These are phyloP conservation scores for Felis chaus DNA, from an alignment of 2,113 vertebrate species.

Conservation along the genomic window DNA sequence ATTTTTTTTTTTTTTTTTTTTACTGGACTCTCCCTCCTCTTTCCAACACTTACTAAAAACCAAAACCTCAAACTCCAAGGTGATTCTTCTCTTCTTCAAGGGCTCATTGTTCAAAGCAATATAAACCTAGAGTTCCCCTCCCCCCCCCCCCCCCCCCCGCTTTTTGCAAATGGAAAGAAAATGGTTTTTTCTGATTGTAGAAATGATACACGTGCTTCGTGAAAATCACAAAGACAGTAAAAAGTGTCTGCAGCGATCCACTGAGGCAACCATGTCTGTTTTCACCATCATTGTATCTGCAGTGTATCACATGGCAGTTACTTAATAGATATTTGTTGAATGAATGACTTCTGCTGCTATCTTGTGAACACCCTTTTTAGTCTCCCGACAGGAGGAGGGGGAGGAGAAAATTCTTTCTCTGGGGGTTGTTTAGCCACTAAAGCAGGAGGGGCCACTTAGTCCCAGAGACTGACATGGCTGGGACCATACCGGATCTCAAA, in stretches of 20 bases:
- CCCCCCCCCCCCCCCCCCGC: neutral
- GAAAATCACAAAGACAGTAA: neutral
- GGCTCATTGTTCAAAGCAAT: conserved; percentile 21
- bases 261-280: neutral
- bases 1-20: neutral
- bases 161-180: neutral
- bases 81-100: neutral
- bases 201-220: neutral
- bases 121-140: neutral
- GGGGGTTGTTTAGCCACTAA: neutral
- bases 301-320: neutral
- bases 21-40: neutral
- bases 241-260: neutral
- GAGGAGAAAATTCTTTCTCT: neutral
- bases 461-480: conserved; percentile 39
- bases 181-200: neutral
- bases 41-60: conserved; percentile 2
- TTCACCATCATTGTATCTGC: neutral
- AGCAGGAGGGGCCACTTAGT: neutral
- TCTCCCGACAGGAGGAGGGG: neutral
- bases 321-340: neutral
- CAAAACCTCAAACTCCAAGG: neutral
- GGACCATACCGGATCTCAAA: neutral
- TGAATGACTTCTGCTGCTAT: neutral
- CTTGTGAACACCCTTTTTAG: neutral